phyloP scores from a whole-genome alignment of 2,113 vertebrate genomes.

The Gobio gobio region DNA sequence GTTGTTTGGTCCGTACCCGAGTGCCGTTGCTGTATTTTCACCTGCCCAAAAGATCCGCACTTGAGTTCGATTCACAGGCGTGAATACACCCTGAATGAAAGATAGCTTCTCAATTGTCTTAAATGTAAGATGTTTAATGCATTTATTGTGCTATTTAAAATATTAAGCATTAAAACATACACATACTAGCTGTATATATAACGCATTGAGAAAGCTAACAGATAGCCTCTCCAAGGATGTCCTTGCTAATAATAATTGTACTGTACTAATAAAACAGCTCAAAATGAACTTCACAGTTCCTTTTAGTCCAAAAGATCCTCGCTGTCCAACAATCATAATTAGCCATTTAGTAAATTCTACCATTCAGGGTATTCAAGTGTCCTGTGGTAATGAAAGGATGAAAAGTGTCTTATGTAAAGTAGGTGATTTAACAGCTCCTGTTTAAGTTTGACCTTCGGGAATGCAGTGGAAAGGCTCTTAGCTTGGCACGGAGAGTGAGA shows the following conservation, averaged over 20 bases:
- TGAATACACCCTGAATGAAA: no score
- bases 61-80: no score
- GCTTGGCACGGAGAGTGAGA: slow-evolving; percentile 16
- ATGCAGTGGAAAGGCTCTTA: not conserved
- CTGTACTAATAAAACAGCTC: not conserved
- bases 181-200: not conserved
- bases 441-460: slow-evolving; percentile 32
- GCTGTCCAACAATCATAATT: not conserved
- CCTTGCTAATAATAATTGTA: not conserved
- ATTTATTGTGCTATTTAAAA: not conserved
- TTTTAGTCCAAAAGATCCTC: not conserved
- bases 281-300: not conserved
- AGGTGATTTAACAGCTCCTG: slow-evolving; percentile 32
- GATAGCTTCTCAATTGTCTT: not conserved
- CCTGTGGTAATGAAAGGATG: slow-evolving; percentile 7
- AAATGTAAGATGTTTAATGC: not conserved
- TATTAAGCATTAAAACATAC: not conserved
- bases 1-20: no score
- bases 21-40: no score
- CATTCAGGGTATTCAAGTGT: slow-evolving; percentile 3
- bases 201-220: not conserved
- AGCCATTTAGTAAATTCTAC: slow-evolving; percentile 24
- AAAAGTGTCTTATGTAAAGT: slow-evolving; percentile 25
- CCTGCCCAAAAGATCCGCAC: no score
- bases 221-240: not conserved